Percentiles rank a stretch among this genome's conserved stretches.
These are phyloP conservation scores for Echeneis naucrates DNA, from an alignment of 2,797 vertebrate species.

Conservation along the genomic window DNA sequence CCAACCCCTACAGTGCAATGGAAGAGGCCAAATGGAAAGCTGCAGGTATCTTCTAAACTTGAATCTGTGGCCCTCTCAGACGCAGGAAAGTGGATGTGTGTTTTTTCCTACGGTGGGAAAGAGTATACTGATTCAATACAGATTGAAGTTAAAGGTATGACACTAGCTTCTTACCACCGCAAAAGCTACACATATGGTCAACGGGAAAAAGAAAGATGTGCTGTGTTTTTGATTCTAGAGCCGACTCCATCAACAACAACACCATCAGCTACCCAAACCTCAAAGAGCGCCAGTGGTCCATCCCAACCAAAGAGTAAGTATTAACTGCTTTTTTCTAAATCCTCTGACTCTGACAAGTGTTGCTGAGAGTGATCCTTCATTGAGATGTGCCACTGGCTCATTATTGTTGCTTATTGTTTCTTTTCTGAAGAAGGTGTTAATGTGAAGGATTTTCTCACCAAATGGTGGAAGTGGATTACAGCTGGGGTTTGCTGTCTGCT, in stretches of 20 bases:
- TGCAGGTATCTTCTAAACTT: no score
- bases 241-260: accelerated
- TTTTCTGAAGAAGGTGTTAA: not conserved
- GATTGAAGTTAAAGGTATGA: constrained; percentile 51
- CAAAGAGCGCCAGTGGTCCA: accelerated
- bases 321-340: not conserved
- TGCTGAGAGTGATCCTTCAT: not conserved
- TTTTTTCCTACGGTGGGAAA: accelerated
- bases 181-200: not conserved
- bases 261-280: accelerated
- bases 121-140: accelerated
- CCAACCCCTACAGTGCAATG: accelerated
- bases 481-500: constrained; percentile 53
- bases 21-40: constrained; percentile 12
- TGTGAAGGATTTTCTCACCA: no score
- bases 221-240: constrained; percentile 38
- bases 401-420: not conserved
- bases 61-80: not conserved
- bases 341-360: not conserved
- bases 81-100: constrained; percentile 57
- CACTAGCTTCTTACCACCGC: not conserved
- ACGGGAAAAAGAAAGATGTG: not conserved
- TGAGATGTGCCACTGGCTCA: not conserved
- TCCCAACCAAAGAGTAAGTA: accelerated
- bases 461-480: constrained; percentile 78